Percentiles rank a stretch among this genome's conserved stretches.
Conservation (phyloP, 2,888 invertebrate species). For the Andrena chrysosceles region DNA sequence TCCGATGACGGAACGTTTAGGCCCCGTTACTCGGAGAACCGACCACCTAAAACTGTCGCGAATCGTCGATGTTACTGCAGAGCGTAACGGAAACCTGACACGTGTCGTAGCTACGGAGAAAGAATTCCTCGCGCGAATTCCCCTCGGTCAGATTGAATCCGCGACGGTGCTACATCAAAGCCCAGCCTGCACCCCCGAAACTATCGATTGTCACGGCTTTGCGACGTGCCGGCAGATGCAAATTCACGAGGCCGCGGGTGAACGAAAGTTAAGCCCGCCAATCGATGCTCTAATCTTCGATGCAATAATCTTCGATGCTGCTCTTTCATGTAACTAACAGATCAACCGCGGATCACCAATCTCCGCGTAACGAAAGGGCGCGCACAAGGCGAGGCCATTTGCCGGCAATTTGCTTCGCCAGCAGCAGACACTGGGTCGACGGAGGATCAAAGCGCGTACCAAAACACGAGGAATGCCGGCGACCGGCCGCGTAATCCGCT, state of each 20-base stretch:
- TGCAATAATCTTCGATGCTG: not conserved
- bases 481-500: slow-evolving; percentile 27
- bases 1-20: not conserved
- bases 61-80: not conserved
- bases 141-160: no score
- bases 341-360: not conserved
- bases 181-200: no score
- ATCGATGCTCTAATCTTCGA: slow-evolving; percentile 15
- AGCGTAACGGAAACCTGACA: not conserved
- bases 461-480: slow-evolving; percentile 22
- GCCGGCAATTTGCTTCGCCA: slow-evolving; percentile 11
- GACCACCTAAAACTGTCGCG: not conserved
- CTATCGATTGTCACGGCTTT: no score
- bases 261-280: not conserved
- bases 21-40: not conserved
- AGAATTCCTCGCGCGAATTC: no score
- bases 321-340: not conserved
- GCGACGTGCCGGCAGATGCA: no score
- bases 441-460: slow-evolving; percentile 32
- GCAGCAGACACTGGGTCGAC: not conserved
- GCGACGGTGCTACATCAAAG: no score
- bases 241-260: not conserved
- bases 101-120: no score
- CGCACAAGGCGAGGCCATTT: not conserved
- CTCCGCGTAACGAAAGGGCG: not conserved